Evolutionary conservation across 2,113 vertebrate species (phyloP).

Genomic region (Heptranchias perlo): DNA sequence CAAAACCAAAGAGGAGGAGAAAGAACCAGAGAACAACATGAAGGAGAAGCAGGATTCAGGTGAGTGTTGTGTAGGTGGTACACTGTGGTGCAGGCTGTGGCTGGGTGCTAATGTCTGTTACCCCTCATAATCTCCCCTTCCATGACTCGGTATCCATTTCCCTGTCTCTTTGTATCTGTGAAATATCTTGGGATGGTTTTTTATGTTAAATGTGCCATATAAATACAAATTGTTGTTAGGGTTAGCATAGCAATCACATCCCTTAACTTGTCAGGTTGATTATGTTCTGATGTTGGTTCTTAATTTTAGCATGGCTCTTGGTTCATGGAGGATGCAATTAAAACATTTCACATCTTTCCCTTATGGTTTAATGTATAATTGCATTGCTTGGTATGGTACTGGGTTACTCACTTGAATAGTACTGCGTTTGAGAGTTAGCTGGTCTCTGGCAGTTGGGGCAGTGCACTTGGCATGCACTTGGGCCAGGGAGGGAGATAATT

Average conservation of each 20-base stretch:
- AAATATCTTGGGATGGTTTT: neutral
- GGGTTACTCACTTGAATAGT: neutral
- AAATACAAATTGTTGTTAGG: neutral
- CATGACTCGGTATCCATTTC: neutral
- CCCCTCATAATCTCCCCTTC: neutral
- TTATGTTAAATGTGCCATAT: neutral
- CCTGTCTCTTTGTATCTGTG: neutral
- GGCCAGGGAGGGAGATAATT: neutral
- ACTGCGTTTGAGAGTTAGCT: neutral
- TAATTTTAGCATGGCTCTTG: neutral
- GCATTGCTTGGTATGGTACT: neutral
- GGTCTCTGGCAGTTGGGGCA: neutral
- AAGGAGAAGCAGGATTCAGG: conserved; percentile 49
- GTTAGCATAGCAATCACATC: neutral
- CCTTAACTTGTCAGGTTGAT: neutral
- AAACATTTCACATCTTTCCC: neutral
- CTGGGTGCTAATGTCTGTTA: neutral
- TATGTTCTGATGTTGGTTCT: neutral
- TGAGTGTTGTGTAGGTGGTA: neutral
- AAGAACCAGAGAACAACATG: conserved; percentile 54
- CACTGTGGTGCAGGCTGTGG: neutral
- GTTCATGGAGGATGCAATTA: neutral
- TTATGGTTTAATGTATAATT: neutral
- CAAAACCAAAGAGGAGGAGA: conserved; percentile 45
- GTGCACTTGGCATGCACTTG: neutral